A percentile compares a stretch with the other conserved stretches of the same genome.
Evolutionary conservation across 2,888 invertebrate genomes (phyloP).

Genomic region (Rhimphoctona megacephalus): DNA sequence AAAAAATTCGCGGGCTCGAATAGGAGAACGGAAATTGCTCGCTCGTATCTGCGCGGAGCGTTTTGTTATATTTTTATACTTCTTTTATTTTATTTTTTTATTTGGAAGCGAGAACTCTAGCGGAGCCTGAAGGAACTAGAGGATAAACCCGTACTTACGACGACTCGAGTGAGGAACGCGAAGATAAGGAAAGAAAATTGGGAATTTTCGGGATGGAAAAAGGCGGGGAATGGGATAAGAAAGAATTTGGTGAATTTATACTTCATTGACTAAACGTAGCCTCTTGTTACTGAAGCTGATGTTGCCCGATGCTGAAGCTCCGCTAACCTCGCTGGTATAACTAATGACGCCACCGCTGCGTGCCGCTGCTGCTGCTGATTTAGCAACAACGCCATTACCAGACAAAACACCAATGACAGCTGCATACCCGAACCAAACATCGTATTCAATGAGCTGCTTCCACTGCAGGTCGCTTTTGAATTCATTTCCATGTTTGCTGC

Average conservation of each 20-base stretch:
- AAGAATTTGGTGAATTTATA: slow-evolving; percentile 40
- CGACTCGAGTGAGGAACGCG: slow-evolving; percentile 39
- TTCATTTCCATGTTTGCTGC: slow-evolving; percentile 81
- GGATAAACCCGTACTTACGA: slow-evolving; percentile 36
- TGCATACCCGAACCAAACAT: slow-evolving; percentile 71
- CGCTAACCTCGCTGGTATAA: slow-evolving; percentile 53
- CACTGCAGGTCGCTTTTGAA: slow-evolving; percentile 81
- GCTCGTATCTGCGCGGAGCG: slow-evolving; percentile 9
- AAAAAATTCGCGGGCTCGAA: slow-evolving; percentile 22
- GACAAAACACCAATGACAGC: slow-evolving; percentile 75
- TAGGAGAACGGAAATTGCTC: slow-evolving; percentile 2
- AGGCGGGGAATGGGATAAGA: slow-evolving; percentile 23
- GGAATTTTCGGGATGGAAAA: neutral
- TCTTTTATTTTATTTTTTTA: neutral
- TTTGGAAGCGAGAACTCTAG: slow-evolving; percentile 49
- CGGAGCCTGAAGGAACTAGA: slow-evolving; percentile 50
- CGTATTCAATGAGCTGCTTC: slow-evolving; percentile 70
- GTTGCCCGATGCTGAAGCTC: slow-evolving; percentile 54
- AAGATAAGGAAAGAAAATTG: neutral
- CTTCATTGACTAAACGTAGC: slow-evolving; percentile 79
- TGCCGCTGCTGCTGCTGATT: slow-evolving; percentile 63
- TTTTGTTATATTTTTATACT: slow-evolving; percentile 7
- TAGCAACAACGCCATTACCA: slow-evolving; percentile 69
- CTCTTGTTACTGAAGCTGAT: slow-evolving; percentile 72
- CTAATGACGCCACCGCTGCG: slow-evolving; percentile 60